Evolutionary conservation across 2,888 invertebrate species (phyloP), one percentile per base, ranked within the genome.

Genomic region (Pyrrhosoma nymphula): DNA sequence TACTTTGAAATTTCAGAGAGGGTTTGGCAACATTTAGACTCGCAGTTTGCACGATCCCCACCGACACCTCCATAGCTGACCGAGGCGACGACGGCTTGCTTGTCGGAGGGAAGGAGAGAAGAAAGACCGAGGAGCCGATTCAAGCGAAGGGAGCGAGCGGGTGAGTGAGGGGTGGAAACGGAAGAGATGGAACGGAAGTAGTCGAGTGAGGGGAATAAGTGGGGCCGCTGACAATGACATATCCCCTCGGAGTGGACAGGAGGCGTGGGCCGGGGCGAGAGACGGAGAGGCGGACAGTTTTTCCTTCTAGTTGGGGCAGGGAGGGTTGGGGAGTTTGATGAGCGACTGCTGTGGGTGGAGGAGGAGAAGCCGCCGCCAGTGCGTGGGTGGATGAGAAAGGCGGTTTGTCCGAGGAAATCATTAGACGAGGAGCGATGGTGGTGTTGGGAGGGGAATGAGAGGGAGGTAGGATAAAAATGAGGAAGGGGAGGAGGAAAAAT

Each of bases 141-240:
- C 82, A 35, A 82, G 30, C 82, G 30, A 35, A 35, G 35, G 35
- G 82, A n/a, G 10, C 47, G 47, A 47, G n/a, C n/a, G n/a, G n/a
- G n/a, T n/a, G 75, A 30, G 35, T 18, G 2, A 35, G 10, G 82
- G 35, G 14, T 14, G 26, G 69, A 35, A 30, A 35, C 35, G 35
- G 82, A n/a, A 35, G 82, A 82, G 82, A 35, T 82, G 82, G 82
- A 35, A 82, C 35, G 18, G 23, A 14, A 10, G 69, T 3, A 14
- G 56, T 26, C n/a, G 55, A 56, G 20, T 35, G 56, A 60, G 69
- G 93, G 69, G 93, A 93, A 93, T 93, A 75, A 93, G 69, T 93
- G 93, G 47, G 47, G 39, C 93, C 69, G 75, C n/a, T 93, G 69
- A 69, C 93, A 93, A 69, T 93, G 93, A 93, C 75, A 93, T 47